Conservation (phyloP, 2,113 vertebrate genomes). For the Larimichthys crocea region DNA sequence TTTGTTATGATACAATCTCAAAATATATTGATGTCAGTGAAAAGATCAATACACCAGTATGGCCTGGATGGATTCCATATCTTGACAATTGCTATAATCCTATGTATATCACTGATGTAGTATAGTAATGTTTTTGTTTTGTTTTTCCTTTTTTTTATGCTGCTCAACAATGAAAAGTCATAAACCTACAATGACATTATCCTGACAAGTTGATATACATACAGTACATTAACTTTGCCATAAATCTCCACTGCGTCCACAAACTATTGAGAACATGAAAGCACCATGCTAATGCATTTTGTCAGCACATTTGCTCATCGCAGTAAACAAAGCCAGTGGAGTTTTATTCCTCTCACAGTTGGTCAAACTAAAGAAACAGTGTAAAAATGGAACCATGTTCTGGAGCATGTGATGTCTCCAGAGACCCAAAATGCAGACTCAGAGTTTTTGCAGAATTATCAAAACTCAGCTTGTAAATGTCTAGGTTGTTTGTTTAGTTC, state of each 20-base stretch:
- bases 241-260: neutral
- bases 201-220: neutral
- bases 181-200: neutral
- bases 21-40: neutral
- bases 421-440: neutral
- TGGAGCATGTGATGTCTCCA: neutral
- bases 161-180: neutral
- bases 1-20: neutral
- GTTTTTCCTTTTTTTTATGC: neutral
- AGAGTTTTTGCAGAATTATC: conserved; percentile 4
- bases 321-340: neutral
- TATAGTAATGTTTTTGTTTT: neutral
- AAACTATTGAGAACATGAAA: neutral
- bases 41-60: neutral
- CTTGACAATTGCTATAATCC: neutral
- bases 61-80: conserved; percentile 1
- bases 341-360: neutral
- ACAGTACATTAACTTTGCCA: neutral
- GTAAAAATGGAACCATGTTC: neutral
- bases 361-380: neutral
- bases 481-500: neutral
- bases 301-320: conserved; percentile 12
- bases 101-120: neutral
- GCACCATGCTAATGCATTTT: neutral
- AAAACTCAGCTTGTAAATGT: neutral